Evolutionary conservation across 2,113 vertebrate species (phyloP), one percentile per base, ranked within the genome.

Genomic region (Paramormyrops kingsleyae): DNA sequence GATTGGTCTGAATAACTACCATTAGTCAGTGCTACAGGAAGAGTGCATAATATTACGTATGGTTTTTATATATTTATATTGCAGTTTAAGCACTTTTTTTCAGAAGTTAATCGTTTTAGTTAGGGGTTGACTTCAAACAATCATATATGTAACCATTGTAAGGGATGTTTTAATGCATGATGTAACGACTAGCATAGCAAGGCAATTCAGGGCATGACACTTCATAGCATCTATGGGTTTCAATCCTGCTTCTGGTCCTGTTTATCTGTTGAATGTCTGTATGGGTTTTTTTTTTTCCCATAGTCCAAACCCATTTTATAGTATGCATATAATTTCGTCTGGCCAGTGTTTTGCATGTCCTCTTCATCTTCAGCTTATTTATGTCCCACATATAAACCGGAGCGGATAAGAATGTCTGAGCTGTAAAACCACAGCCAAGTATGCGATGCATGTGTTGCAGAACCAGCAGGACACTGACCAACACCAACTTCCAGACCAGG

Each of bases 301-400:
- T 42, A 80, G 35, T 39, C 74, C 74, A 80, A 42, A 39, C 19
- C 12, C 74, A 42, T 80, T 17, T 31, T 35, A 80, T 19, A 42
- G 13, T 42, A 42, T 80, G 74, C 7, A 80, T 80, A 80, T 42
- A 42, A 39, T 42, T 42, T 80, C 7, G n/a, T 39, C 74, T 0
- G 35, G 15, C 74, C 35, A 42, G 9, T 13, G 27, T 6, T 31
- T 70, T 31, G 62, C 12, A 4, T 70, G 10, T 70, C n/a, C 62
- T 70, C 62, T 70, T 70, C 62, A 70, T 70, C 62, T 70, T 70
- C 62, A 70, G n/a, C 62, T 70, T 70, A 70, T 70, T 70, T 70
- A 70, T 31, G 62, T 31, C 62, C 10, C 62, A 70, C 27, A 70
- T 70, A 70, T 70, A 70, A 70, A 12, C 62, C 10, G 0, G 62